These are phyloP conservation scores for Atherinomorus stipes DNA, from an alignment of 2,113 vertebrate genomes.

Conservation along the genomic window DNA sequence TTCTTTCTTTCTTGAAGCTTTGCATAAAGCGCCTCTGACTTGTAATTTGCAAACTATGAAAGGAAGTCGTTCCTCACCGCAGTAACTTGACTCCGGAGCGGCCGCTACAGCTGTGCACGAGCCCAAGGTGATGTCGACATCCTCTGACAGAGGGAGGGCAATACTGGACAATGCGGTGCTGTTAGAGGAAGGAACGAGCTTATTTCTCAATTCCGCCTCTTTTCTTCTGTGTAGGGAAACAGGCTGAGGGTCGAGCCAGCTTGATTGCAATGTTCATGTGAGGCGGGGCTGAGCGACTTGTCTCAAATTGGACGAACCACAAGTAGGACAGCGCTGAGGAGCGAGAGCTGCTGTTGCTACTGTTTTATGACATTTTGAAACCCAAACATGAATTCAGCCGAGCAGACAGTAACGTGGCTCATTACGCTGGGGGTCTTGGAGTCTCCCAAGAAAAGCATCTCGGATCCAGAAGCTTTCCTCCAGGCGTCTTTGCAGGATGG, in stretches of 20 bases:
- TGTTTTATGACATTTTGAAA: constrained; percentile 23
- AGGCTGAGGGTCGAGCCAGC: neutral
- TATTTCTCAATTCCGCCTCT: constrained; percentile 26
- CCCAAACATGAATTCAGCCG: constrained; percentile 88
- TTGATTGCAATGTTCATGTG: neutral
- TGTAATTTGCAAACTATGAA: constrained; percentile 17
- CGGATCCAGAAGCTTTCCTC: constrained; percentile 92
- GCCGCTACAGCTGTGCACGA: constrained; percentile 41
- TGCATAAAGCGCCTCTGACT: neutral
- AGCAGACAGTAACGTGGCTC: constrained; percentile 96
- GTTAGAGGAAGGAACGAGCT: constrained; percentile 32
- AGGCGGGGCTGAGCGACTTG: constrained; percentile 32
- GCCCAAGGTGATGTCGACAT: constrained; percentile 46
- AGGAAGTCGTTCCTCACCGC: constrained; percentile 2
- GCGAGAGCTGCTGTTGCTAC: constrained; percentile 6
- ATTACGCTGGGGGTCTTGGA: constrained; percentile 95
- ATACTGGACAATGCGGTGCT: constrained; percentile 6
- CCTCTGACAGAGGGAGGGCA: constrained; percentile 24
- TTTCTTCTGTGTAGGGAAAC: neutral
- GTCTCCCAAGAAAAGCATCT: constrained; percentile 93
- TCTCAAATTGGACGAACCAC: constrained; percentile 21
- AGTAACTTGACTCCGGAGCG: neutral
- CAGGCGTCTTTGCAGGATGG: constrained; percentile 91
- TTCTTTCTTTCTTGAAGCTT: too few relatives aligned
- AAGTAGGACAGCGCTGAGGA: neutral